Base-by-base conservation (phyloP, 2,113 vertebrate species). In the Oxygymnocypris stewartii region DNA sequence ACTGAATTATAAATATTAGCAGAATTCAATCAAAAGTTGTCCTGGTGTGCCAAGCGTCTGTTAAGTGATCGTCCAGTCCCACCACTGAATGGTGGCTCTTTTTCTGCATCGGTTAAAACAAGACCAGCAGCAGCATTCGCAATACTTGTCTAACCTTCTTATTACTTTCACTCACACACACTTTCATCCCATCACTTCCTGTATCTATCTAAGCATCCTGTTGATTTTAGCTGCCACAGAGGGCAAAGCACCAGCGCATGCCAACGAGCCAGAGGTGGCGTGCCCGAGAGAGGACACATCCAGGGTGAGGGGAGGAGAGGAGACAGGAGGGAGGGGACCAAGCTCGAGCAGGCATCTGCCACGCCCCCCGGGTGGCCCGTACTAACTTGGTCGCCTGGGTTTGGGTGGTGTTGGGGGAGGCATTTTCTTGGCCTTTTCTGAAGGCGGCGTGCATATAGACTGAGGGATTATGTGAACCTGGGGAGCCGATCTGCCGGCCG, bases 381-480 rank as follows among this genome's bases (percentile, higher is more conserved):
- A 96, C 96, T 96, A 95, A 96, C 90, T 92, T 95, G 95, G 94
- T 95, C 94, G 94, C 40, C 94, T 93, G 89, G 95, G 94, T 95
- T 96, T 96, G 90, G 96, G 96, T 63, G 95, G 95, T 3, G 95
- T 95, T 89, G 95, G 94, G 93, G 96, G 96, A 35, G 91, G 93
- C 86, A 91, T 92, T 95, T 93, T 96, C 95, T 93, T 92, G 85
- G 92, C 92, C 94, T 94, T 95, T 91, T 95, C 95, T 88, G 94
- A 79, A 88, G 94, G 94, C 8, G 95, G 94, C 90, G 93, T 94
- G 92, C 74, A 40, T 87, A 94, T 90, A 84, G 94, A 91, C 93
- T 95, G 95, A 89, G 94, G 94, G 87, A 92, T 86, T 79, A 94
- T 88, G 80, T 90, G 94, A 85, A 91, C 93, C 85, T n/a, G 94